Conservation (phyloP, 2,113 vertebrate species). For the Osmerus mordax region DNA sequence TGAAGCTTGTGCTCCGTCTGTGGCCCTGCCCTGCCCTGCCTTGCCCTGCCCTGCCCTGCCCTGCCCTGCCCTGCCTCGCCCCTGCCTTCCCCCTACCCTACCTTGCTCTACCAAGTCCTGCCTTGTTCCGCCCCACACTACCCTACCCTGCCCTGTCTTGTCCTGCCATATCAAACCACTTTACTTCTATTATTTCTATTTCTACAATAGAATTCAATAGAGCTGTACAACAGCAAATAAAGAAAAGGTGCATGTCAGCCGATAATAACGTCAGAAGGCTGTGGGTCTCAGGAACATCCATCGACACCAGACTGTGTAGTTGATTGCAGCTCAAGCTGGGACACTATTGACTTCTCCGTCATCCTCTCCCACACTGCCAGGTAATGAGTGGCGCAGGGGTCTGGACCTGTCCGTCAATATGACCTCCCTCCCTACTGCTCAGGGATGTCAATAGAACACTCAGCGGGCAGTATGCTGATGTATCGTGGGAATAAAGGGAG, state of each 20-base stretch:
- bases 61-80: neutral
- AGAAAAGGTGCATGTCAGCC: no score
- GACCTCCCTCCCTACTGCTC: constrained; percentile 66
- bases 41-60: constrained; percentile 11
- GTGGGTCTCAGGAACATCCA: no score
- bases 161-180: neutral
- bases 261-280: no score
- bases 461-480: constrained; percentile 32
- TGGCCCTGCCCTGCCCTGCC: constrained; percentile 56
- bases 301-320: no score
- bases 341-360: constrained; percentile 46
- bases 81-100: neutral
- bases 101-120: no score
- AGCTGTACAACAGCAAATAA: no score
- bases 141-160: neutral
- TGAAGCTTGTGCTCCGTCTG: neutral
- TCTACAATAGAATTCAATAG: no score
- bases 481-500: constrained; percentile 15
- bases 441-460: constrained; percentile 20
- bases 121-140: no score
- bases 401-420: constrained; percentile 39
- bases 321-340: neutral
- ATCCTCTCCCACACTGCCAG: constrained; percentile 1
- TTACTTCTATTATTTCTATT: no score
- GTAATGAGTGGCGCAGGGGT: no score